Conservation (phyloP, 2,888 invertebrate genomes). For the Heterodera filipjevi region DNA sequence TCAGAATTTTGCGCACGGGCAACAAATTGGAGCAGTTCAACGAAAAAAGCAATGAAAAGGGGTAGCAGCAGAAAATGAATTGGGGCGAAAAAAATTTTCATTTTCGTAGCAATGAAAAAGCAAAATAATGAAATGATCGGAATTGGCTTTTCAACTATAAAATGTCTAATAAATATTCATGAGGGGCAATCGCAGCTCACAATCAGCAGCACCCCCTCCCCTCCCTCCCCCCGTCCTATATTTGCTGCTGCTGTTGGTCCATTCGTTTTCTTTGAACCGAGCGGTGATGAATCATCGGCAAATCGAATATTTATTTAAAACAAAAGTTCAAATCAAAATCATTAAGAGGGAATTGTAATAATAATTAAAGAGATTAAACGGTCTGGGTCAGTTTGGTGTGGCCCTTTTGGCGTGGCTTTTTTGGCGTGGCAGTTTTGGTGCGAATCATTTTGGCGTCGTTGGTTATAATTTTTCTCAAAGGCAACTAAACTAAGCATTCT, state of each 20-base stretch:
- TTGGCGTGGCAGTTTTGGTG: too few relatives aligned
- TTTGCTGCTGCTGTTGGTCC: too few relatives aligned
- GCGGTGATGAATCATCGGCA: too few relatives aligned
- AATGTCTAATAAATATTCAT: neutral
- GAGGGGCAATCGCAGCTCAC: neutral
- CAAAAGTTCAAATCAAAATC: constrained; percentile 3
- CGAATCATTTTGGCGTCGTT: too few relatives aligned
- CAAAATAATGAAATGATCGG: neutral
- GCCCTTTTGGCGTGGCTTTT: too few relatives aligned
- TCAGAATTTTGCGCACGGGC: neutral
- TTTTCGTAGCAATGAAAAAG: neutral
- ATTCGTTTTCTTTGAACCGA: too few relatives aligned
- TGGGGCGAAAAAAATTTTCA: neutral
- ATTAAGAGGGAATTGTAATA: neutral
- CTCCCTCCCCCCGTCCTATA: neutral
- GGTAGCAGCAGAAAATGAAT: neutral
- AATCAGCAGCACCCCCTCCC: neutral
- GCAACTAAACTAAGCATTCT: too few relatives aligned
- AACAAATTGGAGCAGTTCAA: neutral
- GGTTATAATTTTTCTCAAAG: too few relatives aligned
- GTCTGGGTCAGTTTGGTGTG: too few relatives aligned
- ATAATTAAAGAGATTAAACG: too few relatives aligned
- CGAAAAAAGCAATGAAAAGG: neutral
- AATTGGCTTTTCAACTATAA: neutral
- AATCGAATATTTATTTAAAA: too few relatives aligned